Evolutionary conservation across 2,888 invertebrate species (phyloP).

Genomic region (Panzeria rudis): DNA sequence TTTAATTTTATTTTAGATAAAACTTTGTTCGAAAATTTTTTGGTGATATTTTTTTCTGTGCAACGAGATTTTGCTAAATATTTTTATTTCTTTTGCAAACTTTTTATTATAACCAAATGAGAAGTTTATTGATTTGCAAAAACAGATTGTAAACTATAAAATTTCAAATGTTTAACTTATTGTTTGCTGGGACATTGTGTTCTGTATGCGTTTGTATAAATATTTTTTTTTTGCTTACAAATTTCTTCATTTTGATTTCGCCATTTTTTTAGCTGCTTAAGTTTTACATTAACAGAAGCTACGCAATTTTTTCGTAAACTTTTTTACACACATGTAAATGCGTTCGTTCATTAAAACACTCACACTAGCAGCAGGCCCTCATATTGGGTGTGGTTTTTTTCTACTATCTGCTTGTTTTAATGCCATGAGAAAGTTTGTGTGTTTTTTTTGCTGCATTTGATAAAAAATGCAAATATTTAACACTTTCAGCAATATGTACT

Average conservation of each 20-base stretch:
- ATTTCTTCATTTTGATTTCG: conserved; percentile 48
- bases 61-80: too few relatives aligned
- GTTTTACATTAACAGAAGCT: conserved; percentile 40
- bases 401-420: conserved; percentile 5
- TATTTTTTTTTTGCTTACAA: not conserved
- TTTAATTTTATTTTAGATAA: too few relatives aligned
- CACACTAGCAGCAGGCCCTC: conserved; percentile 21
- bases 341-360: conserved; percentile 15
- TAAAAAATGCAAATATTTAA: conserved; percentile 53
- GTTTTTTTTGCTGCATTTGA: conserved; percentile 46
- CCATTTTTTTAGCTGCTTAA: conserved; percentile 31
- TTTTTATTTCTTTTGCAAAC: too few relatives aligned
- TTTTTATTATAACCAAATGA: too few relatives aligned
- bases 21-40: too few relatives aligned
- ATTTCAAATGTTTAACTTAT: not conserved
- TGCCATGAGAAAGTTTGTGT: conserved; percentile 11
- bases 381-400: conserved; percentile 60
- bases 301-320: conserved; percentile 48
- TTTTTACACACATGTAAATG: conserved; percentile 44
- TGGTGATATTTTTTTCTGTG: too few relatives aligned
- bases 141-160: too few relatives aligned
- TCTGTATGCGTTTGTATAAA: not conserved
- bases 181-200: not conserved
- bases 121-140: too few relatives aligned
- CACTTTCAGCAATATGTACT: conserved; percentile 10